Evolutionary conservation across 2,797 vertebrate species (phyloP), one percentile per base, ranked within the genome.

Genomic region (Coregonus sp.): DNA sequence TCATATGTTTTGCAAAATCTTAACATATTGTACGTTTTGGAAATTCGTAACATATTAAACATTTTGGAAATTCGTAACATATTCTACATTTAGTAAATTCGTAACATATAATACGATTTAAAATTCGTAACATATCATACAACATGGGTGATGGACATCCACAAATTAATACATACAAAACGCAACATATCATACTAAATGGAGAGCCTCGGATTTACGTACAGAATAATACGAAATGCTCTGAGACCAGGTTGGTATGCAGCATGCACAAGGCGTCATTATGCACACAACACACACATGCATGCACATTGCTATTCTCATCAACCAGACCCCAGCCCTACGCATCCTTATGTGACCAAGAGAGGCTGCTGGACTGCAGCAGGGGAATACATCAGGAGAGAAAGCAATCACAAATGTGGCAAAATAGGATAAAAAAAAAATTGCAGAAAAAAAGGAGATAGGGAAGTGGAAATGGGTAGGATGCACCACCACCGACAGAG

Each of bases 341-440:
- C 6, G 61, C n/a, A 15, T 61, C n/a, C 56, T 20, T 20, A 20
- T 25, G 54, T 25, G 14, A 59, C 72, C 52, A 11, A 68, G 70
- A 29, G 59, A 65, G n/a, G 29, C 51, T 54, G 31, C 25, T 54
- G 52, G 11, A 56, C 71, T 72, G 51, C 51, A 14, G 70, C 70
- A 71, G 71, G 7, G 20, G 51, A 65, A 77, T 65, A 80, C n/a
- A 25, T 61, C 74, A 74, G 66, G 72, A 75, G 25, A 84, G 74
- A 74, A 20, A 76, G 81, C 59, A 82, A 86, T 85, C 72, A 63
- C 2, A 68, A 65, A 65, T 77, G 77, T 15, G 72, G 63, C 52
- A 77, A 73, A 73, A 59, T 15, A n/a, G 14, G 9, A 12, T 47
- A 5, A 15, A 25, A 50, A 40, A 25, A 56, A 16, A 51, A 20